phyloP scores from a whole-genome alignment of 1,140 invertebrate genomes.

The Trachymyrmex cornetzi region DNA sequence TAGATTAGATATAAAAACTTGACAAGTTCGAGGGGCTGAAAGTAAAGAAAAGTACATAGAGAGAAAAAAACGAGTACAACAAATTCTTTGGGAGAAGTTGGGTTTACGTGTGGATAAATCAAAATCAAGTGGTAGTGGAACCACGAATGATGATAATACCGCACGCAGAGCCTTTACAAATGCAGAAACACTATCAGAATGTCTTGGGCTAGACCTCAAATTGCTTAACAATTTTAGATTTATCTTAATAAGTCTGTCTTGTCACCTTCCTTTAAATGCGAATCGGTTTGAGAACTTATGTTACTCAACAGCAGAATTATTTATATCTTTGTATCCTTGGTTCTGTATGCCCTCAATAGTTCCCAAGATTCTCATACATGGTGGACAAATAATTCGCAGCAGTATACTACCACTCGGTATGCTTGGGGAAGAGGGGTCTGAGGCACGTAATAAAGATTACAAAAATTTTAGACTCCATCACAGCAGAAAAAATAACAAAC shows the following conservation, averaged over 20 bases:
- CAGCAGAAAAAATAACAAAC: no score
- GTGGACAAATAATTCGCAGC: background rate
- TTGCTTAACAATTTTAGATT: background rate
- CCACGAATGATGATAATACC: slow-evolving; percentile 7
- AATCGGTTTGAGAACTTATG: slow-evolving; percentile 8
- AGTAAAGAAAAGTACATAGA: background rate
- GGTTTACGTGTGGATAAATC: background rate
- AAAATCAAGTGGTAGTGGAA: background rate
- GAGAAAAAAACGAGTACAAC: background rate
- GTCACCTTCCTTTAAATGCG: background rate
- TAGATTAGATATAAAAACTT: slow-evolving; percentile 1
- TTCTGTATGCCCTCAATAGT: background rate
- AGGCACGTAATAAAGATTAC: background rate
- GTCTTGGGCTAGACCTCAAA: background rate
- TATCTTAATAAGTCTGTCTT: slow-evolving; percentile 33
- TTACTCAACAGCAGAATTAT: background rate
- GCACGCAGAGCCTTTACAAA: slow-evolving; percentile 9
- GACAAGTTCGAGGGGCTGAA: background rate
- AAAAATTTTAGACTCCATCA: no score
- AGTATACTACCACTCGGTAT: slow-evolving; percentile 7
- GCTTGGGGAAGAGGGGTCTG: background rate
- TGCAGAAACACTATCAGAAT: background rate
- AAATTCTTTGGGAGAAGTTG: slow-evolving; percentile 16
- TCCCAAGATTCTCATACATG: slow-evolving; percentile 21
- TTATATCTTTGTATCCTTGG: background rate